Evolutionary conservation across 2,113 vertebrate genomes (phyloP), one percentile per base, ranked within the genome.

Genomic region (Dendropsophus ebraccatus): DNA sequence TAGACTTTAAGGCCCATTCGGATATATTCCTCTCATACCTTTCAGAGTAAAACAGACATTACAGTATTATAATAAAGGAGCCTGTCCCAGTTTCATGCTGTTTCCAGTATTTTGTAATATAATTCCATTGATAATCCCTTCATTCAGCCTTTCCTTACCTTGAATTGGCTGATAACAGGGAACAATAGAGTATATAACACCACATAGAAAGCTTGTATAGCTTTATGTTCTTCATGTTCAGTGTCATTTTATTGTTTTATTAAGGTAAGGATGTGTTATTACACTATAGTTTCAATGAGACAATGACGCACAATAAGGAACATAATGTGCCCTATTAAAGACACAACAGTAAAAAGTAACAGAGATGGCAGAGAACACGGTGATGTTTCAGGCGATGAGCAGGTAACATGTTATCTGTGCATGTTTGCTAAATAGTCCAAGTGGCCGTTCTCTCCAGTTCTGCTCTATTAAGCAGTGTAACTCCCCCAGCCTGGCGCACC

Each of bases 381-480:
- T 32, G 7, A 37, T 70, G 37, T 5, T 37, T 30, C 17, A 70
- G 67, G 30, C 67, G 7, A 37, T 21, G 17, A 6, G 6, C 67
- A 70, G 2, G 62, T 4, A 30, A 4, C 28, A 67, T 2, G 58
- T 67, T 69, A 41, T 25, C 21, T 74, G 72, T 47, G 72, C 1
- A 49, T 4, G 2, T 25, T 19, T 25, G 41, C n/a, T 21, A 35
- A 41, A 45, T 47, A 14, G 70, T 73, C 37, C 11, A 37, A 73
- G 25, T 5, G 37, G 19, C 50, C 50, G 35, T 25, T 30, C 32
- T 67, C 41, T 28, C 32, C 12, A 30, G 60, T 67, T 81, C 60
- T 69, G 60, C 60, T 49, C 60, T 82, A 69, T 50, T 82, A 82
- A 82, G 32, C 60, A 50, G 23, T 30, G 41, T 11, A 49, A 49